Evolutionary conservation across 2,888 invertebrate species (phyloP), one percentile per base, ranked within the genome.

Genomic region (Tribolium freemani): DNA sequence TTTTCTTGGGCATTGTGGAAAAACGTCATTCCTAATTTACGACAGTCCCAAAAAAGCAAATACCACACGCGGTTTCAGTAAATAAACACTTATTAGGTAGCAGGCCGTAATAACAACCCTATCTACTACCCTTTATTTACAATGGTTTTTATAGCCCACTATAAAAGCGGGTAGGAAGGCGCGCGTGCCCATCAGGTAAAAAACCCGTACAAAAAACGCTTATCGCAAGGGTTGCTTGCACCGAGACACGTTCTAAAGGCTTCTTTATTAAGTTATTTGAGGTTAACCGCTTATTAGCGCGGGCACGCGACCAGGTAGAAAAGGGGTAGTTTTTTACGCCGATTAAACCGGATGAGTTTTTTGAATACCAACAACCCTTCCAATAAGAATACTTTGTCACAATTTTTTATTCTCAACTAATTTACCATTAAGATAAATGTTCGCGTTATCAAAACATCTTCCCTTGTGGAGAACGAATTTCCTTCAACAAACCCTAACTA

Each of bases 291-390:
- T 84, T 83, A 84, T 84, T 84, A 84, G 82, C 53, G 82, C 81
- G 82, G 78, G 82, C 85, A 85, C 85, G 85, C 84, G 85, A 84
- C 83, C 85, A 85, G 85, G 85, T 85, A 85, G 76, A 84, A 84
- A 83, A 73, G 80, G 82, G 83, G 83, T 81, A 80, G 75, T 46
- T 71, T 71, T 71, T 51, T 21, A 31, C 30, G 48, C 11, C 60
- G 56, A 57, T 64, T 60, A 61, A 56, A 71, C 71, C 71, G 71
- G 71, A 71, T 50, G 53, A 66, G 45, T 66, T 71, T 69, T 69
- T 64, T 50, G 69, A 69, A 69, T 66, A n/a, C 46, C 38, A 69
- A 69, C 69, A 21, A 21, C 69, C 69, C 69, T 69, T 69, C 16
- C 16, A 8, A 16, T 61, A 11, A 48, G 13, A 20, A 21, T 3